These are phyloP conservation scores for Syrphus vitripennis DNA, from an alignment of 2,888 invertebrate species.

Conservation along the genomic window DNA sequence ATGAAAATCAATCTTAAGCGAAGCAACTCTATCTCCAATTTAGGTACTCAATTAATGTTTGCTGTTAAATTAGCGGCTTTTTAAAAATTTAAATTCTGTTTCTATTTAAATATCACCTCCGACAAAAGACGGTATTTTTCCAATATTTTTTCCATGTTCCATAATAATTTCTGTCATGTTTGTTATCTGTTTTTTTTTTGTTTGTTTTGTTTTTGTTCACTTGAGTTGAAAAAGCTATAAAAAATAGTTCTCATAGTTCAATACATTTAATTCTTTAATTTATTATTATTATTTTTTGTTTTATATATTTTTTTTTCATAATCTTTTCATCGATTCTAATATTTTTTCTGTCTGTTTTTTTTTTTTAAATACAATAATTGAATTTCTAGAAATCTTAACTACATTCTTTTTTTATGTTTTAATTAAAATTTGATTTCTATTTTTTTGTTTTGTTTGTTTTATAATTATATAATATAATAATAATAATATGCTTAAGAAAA, in stretches of 20 bases:
- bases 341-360: conserved; percentile 17
- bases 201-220: conserved; percentile 40
- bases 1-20: conserved; percentile 19
- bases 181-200: not conserved
- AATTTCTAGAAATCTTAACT: conserved; percentile 69
- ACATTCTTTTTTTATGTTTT: conserved; percentile 38
- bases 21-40: conserved; percentile 26
- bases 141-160: conserved; percentile 52
- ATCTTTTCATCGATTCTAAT: conserved; percentile 59
- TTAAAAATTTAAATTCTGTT: conserved; percentile 46
- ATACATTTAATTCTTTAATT: conserved; percentile 67
- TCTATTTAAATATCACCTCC: conserved; percentile 69
- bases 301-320: conserved; percentile 61
- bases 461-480: conserved; percentile 44
- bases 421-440: conserved; percentile 66
- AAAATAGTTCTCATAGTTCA: conserved; percentile 71
- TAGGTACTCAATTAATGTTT: conserved; percentile 2
- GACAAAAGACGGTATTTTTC: conserved; percentile 69
- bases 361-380: conserved; percentile 67
- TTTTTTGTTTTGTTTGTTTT: conserved; percentile 39
- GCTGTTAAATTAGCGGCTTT: conserved; percentile 29
- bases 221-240: conserved; percentile 72
- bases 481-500: conserved; percentile 65
- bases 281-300: conserved; percentile 42
- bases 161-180: conserved; percentile 30